phyloP scores from a whole-genome alignment of 1,140 invertebrate species.

The Triops longicaudatus region DNA sequence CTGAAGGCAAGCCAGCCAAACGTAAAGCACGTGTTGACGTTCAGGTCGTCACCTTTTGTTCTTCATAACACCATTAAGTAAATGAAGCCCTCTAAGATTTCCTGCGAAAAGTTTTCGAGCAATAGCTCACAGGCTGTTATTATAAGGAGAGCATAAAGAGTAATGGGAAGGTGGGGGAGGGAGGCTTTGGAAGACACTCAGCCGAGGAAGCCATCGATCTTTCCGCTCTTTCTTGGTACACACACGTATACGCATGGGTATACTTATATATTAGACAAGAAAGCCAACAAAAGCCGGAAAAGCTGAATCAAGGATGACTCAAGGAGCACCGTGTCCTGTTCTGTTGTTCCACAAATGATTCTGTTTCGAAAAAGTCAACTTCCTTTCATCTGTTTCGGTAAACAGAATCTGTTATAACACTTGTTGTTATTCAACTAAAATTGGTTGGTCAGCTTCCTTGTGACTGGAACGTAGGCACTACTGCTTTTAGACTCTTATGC shows the following conservation, averaged over 20 bases:
- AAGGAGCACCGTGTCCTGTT: too few relatives aligned
- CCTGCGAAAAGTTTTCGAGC: background rate
- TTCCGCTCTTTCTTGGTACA: background rate
- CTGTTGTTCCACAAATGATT: too few relatives aligned
- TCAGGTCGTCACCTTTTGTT: background rate
- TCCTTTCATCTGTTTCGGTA: too few relatives aligned
- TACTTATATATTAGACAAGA: background rate
- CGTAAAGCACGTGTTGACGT: background rate
- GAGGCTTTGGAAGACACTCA: background rate
- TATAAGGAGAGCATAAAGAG: background rate
- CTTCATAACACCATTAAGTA: background rate
- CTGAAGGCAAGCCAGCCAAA: background rate
- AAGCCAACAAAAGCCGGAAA: background rate
- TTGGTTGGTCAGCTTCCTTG: too few relatives aligned
- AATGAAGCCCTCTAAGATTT: background rate
- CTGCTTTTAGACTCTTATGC: too few relatives aligned
- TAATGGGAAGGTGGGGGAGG: too few relatives aligned
- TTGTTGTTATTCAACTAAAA: too few relatives aligned
- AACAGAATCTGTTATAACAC: too few relatives aligned
- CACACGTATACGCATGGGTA: background rate
- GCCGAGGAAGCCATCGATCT: background rate
- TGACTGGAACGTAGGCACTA: too few relatives aligned
- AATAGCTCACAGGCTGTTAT: background rate
- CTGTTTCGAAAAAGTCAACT: too few relatives aligned
- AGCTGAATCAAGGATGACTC: background rate